These are phyloP conservation scores for Endotricha flammealis DNA, from an alignment of 2,888 invertebrate species.

Conservation along the genomic window DNA sequence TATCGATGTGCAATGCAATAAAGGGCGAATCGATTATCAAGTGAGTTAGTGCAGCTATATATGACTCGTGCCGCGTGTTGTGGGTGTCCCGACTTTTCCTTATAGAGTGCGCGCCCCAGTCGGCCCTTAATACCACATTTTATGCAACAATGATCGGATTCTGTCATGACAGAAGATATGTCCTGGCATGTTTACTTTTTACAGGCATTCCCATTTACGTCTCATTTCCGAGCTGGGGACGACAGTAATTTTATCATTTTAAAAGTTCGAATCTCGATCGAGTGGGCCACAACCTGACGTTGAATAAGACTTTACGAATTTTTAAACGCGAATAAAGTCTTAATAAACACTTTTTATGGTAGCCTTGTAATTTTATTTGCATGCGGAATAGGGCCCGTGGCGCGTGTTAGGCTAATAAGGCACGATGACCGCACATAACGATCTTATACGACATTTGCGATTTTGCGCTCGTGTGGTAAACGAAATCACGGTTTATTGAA, in stretches of 20 bases:
- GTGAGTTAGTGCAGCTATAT: background rate
- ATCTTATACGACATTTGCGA: constrained; percentile 55
- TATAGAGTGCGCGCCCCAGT: constrained; percentile 35
- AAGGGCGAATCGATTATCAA: constrained; percentile 57
- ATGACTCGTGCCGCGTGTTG: constrained; percentile 20
- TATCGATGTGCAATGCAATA: constrained; percentile 50
- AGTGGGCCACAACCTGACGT: constrained; percentile 42
- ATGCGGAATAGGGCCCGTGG: constrained; percentile 62
- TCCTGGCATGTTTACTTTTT: constrained; percentile 49
- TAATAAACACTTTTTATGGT: constrained; percentile 72
- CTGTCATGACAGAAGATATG: constrained; percentile 57
- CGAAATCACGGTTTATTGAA: constrained; percentile 57
- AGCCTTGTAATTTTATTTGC: constrained; percentile 69
- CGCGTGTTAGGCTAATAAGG: constrained; percentile 72
- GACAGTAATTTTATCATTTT: constrained; percentile 69
- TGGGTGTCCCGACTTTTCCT: constrained; percentile 34
- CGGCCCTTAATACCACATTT: constrained; percentile 52
- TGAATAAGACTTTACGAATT: constrained; percentile 75
- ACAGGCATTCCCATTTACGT: constrained; percentile 64
- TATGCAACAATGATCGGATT: constrained; percentile 58
- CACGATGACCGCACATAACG: constrained; percentile 60
- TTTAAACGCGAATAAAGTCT: constrained; percentile 71
- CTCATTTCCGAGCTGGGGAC: constrained; percentile 50
- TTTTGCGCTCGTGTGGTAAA: constrained; percentile 43
- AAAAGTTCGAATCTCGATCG: constrained; percentile 56